Evolutionary conservation across 2,797 vertebrate genomes (phyloP).

Genomic region (Catamblyrhynchus diadema): DNA sequence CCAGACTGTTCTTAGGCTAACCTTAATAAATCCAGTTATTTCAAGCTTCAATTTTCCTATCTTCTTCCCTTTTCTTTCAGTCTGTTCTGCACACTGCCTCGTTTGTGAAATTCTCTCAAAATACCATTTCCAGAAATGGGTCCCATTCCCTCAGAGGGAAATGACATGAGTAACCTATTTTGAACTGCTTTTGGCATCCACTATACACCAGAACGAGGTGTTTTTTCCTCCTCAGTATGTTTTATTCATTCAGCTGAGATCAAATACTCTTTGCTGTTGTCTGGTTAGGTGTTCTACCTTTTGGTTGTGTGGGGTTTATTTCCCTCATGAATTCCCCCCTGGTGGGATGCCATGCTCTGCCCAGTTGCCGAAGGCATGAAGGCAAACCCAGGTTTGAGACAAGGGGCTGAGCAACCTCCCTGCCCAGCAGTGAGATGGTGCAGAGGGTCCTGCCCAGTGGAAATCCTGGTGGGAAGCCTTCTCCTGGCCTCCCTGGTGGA

Average conservation of each 20-base stretch:
- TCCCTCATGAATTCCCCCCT: not conserved
- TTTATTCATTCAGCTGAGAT: not conserved
- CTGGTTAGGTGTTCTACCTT: not conserved
- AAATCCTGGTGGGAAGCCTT: not conserved
- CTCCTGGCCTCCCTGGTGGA: not conserved
- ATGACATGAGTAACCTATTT: not conserved
- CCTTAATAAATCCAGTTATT: not conserved
- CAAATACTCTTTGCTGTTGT: not conserved
- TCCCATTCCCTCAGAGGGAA: not conserved
- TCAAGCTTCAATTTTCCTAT: not conserved
- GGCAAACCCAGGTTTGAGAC: not conserved
- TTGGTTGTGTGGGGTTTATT: not conserved
- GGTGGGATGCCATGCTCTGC: not conserved
- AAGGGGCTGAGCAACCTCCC: fast-evolving
- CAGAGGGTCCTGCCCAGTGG: fast-evolving
- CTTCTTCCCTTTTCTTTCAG: not conserved
- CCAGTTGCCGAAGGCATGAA: not conserved
- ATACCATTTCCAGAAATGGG: not conserved
- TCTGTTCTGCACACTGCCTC: not conserved
- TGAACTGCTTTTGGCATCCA: not conserved
- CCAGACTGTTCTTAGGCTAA: not conserved
- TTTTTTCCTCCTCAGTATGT: not conserved
- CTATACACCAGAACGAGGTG: not conserved
- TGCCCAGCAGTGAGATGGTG: fast-evolving
- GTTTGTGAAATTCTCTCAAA: not conserved